These are phyloP conservation scores for Corythoichthys intestinalis DNA, from an alignment of 2,113 vertebrate genomes.

Conservation along the genomic window DNA sequence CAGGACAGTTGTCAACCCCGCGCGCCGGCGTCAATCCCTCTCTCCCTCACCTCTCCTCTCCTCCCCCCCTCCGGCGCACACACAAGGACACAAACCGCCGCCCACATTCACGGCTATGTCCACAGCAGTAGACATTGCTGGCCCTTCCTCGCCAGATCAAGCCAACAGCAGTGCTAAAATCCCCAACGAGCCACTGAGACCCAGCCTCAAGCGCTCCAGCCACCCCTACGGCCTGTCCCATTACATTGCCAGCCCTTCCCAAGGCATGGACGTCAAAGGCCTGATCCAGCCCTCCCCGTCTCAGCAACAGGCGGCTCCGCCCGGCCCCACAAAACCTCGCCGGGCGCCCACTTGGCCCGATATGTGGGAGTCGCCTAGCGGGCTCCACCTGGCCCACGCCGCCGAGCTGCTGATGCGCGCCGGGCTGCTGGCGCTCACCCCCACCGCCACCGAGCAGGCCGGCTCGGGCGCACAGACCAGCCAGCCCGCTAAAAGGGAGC, in stretches of 20 bases:
- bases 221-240: conserved; percentile 86
- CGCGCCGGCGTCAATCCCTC: conserved; percentile 57
- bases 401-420: conserved; percentile 95
- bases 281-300: conserved; percentile 86
- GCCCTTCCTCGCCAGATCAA: conserved; percentile 80
- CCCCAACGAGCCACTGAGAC: conserved; percentile 94
- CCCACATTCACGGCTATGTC: conserved; percentile 73
- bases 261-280: conserved; percentile 79
- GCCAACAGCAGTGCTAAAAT: conserved; percentile 91
- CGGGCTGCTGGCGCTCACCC: conserved; percentile 79
- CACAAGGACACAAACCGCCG: conserved; percentile 50
- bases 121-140: conserved; percentile 74
- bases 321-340: conserved; percentile 82
- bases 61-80: conserved; percentile 21
- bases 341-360: conserved; percentile 83
- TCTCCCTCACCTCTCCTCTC: conserved; percentile 50
- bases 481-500: conserved; percentile 56
- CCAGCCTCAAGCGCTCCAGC: conserved; percentile 89
- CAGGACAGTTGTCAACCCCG: conserved; percentile 68
- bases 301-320: conserved; percentile 73
- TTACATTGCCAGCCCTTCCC: conserved; percentile 73
- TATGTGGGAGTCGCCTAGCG: conserved; percentile 87
- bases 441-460: conserved; percentile 60
- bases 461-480: conserved; percentile 50
- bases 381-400: conserved; percentile 92